Evolutionary conservation across 2,888 invertebrate genomes (phyloP).

Genomic region (Octodonta nipae): DNA sequence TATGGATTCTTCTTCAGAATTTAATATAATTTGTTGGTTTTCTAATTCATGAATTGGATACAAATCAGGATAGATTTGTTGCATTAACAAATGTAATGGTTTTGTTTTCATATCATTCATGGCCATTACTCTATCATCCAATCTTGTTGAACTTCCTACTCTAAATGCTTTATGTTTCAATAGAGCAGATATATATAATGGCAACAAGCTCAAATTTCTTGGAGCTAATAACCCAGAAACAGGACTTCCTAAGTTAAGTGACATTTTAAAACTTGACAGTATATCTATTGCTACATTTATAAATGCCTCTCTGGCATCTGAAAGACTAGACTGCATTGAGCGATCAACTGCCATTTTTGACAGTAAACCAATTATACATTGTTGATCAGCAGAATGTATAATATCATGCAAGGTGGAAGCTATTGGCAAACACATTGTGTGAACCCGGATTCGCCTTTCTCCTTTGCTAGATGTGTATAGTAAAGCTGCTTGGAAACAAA

Average conservation of each 20-base stretch:
- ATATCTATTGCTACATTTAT: conserved; percentile 91
- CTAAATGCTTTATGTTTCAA: conserved; percentile 85
- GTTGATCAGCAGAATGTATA: conserved; percentile 80
- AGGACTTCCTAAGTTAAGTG: conserved; percentile 48
- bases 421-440: conserved; percentile 89
- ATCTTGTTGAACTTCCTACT: conserved; percentile 66
- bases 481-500: conserved; percentile 94
- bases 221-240: conserved; percentile 60
- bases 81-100: conserved; percentile 68
- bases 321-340: conserved; percentile 67
- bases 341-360: conserved; percentile 97
- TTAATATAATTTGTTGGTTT: conserved; percentile 26
- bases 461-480: conserved; percentile 89
- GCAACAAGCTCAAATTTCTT: conserved; percentile 64
- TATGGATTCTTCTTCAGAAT: conserved; percentile 31
- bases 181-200: conserved; percentile 76
- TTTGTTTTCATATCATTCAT: conserved; percentile 87
- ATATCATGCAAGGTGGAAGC: conserved; percentile 74
- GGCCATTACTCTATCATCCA: conserved; percentile 85
- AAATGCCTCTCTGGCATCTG: conserved; percentile 91
- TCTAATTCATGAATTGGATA: conserved; percentile 71
- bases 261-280: conserved; percentile 56
- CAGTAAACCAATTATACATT: conserved; percentile 81
- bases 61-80: conserved; percentile 80
- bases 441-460: conserved; percentile 92